Evolutionary conservation across 2,888 invertebrate species (phyloP), one percentile per base, ranked within the genome.

Genomic region (Agrotis ipsilon): DNA sequence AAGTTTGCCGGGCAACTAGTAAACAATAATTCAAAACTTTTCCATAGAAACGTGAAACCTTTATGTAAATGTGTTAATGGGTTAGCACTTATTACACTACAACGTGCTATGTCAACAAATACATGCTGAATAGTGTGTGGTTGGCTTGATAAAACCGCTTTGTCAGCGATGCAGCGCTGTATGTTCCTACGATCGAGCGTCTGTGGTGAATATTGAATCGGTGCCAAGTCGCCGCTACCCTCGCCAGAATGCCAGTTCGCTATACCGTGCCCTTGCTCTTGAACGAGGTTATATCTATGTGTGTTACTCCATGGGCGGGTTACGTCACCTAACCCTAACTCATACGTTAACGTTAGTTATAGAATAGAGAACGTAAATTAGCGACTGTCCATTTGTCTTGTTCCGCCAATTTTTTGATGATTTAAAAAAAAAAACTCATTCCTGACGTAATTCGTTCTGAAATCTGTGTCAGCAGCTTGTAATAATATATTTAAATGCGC

Each of bases 241-340:
- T 52, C 7, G 60, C 70, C 27, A 54, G 59, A 46, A 49, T 63
- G 27, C 24, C 49, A n/a, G 52, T 51, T 32, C 46, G 45, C 52
- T 61, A 52, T 77, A 52, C 54, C 46, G 21, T 39, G 72, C 7
- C 74, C 79, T 68, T 78, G 74, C 51, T 78, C 74, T 77, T 77
- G 68, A 64, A 68, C 39, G 46, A 21, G 32, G 24, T 24, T 59
- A 21, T 45, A 48, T 48, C 3, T 66, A 67, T 21, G 27, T 54
- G 11, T 49, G 24, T 11, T 45, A 60, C 19, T 45, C n/a, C 24
- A 51, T 27, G 27, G n/a, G 18, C 16, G 49, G 5, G 39, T 70
- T 63, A 24, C 58, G 49, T 59, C 70, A 75, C 48, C 19, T 48
- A 19, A 62, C 57, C 27, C 24, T 24, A 73, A 59, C 75, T 19